phyloP scores from a whole-genome alignment of 2,113 vertebrate species.

The Cyanoramphus novaezelandiae region DNA sequence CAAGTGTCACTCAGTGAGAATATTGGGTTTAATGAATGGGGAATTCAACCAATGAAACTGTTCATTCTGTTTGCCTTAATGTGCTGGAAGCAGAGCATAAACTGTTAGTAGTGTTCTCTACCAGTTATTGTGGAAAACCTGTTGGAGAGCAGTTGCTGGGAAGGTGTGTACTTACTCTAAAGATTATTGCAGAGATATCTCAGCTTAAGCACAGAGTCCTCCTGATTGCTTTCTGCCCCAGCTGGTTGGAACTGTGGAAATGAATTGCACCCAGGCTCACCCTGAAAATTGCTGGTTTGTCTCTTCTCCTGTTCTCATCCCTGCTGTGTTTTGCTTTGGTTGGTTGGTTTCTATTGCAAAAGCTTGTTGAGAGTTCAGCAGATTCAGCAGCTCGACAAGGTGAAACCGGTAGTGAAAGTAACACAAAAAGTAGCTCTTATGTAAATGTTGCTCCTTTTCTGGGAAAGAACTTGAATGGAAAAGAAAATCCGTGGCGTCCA shows the following conservation, averaged over 20 bases:
- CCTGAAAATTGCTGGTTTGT: background rate
- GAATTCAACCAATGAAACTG: background rate
- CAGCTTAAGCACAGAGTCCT: background rate
- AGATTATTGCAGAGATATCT: background rate
- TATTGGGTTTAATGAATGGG: background rate
- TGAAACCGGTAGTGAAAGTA: background rate
- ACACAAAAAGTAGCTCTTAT: fast-evolving
- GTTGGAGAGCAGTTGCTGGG: background rate
- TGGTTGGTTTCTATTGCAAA: background rate
- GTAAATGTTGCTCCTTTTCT: background rate
- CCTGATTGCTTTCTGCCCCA: background rate
- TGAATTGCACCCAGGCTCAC: fast-evolving
- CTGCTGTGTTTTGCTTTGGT: background rate
- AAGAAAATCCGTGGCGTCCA: background rate
- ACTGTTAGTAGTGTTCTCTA: background rate
- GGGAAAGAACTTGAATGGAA: background rate
- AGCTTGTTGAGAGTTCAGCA: background rate
- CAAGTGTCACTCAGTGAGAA: background rate
- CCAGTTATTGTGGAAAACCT: fast-evolving
- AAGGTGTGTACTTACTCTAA: background rate
- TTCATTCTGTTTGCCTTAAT: background rate
- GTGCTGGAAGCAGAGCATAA: background rate
- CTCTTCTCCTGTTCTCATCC: fast-evolving
- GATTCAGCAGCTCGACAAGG: background rate
- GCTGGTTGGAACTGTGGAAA: background rate